Base-by-base conservation (phyloP, 2,888 invertebrate species). In the Perizoma flavofasciatum region DNA sequence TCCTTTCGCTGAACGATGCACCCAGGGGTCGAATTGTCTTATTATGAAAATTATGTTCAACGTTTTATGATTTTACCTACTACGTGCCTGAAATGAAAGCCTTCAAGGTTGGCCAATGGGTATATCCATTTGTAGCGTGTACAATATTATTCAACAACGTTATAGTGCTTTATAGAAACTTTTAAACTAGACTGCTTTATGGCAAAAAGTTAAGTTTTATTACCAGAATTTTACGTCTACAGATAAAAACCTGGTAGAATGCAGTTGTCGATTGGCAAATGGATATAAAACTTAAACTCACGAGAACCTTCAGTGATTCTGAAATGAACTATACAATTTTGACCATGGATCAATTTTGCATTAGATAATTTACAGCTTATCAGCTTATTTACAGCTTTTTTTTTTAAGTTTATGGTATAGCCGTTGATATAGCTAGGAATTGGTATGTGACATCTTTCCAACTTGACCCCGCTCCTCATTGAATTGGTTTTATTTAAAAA, bases 1-100 rank as follows among this genome's bases (percentile, higher is more conserved):
- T 53, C 53, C 65, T 74, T 75, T 73, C 70, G 72, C 66, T 75
- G 78, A 79, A 78, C 78, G 77, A 77, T 83, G 79, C 82, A 79
- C 77, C 79, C 74, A 73, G 74, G 78, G 78, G 77, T 81, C 77
- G 74, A 78, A 79, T 77, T 73, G 75, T 81, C 79, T 80, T 80
- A 78, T 80, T 82, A 83, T 75, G 79, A 81, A 82, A 78, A 82
- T 80, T 77, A 76, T 75, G 73, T 75, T 75, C 68, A 71, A 69
- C 72, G 68, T 74, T 75, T 75, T 76, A 77, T 72, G 68, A 66
- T 46, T 63, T 57, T 68, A 72, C 73, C 75, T 73, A 70, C 45
- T 63, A 53, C 59, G 64, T 63, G 56, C 48, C 50, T 64, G 11
- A 57, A 66, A 61, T 47, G 55, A 51, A 60, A 57, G 40, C 56